A percentile compares a stretch with the other conserved stretches of the same genome.
phyloP scores from a whole-genome alignment of 2,797 vertebrate species.

The Graptemys geographica region DNA sequence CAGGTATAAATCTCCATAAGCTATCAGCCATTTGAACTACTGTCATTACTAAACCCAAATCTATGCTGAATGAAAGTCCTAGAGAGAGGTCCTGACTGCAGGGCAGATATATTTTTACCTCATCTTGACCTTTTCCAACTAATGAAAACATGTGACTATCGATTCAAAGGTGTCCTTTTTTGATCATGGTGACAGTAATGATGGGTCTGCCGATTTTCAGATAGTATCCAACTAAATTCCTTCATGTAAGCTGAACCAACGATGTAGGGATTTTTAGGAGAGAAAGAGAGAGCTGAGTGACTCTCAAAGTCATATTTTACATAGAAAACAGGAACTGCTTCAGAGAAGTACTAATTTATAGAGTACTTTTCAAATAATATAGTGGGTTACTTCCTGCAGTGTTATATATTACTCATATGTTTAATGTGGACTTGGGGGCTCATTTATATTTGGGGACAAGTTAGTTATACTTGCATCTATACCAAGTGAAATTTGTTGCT shows the following conservation, averaged over 20 bases:
- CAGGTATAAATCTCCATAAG: slow-evolving; percentile 9
- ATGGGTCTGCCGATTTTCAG: not conserved
- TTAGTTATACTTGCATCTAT: slow-evolving; percentile 6
- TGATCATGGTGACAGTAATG: not conserved
- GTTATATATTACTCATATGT: slow-evolving; percentile 3
- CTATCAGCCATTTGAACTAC: slow-evolving; percentile 21
- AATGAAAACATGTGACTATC: not conserved
- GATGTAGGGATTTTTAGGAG: not conserved
- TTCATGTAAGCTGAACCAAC: not conserved
- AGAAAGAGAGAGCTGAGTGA: not conserved
- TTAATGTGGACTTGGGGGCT: slow-evolving; percentile 21
- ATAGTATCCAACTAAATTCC: not conserved
- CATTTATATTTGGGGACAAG: not conserved
- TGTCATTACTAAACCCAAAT: not conserved
- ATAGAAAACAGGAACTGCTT: slow-evolving; percentile 21
- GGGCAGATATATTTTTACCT: not conserved
- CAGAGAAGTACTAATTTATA: not conserved
- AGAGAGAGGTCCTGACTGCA: not conserved
- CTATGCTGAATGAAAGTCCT: not conserved
- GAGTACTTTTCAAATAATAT: slow-evolving; percentile 15
- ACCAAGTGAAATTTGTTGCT: not conserved
- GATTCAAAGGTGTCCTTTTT: not conserved
- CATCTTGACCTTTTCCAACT: not conserved
- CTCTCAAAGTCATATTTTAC: slow-evolving; percentile 25
- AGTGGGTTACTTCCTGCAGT: slow-evolving; percentile 2